Evolutionary conservation across 2,888 invertebrate genomes (phyloP), one percentile per base, ranked within the genome.

Genomic region (Heliconius ethilla): DNA sequence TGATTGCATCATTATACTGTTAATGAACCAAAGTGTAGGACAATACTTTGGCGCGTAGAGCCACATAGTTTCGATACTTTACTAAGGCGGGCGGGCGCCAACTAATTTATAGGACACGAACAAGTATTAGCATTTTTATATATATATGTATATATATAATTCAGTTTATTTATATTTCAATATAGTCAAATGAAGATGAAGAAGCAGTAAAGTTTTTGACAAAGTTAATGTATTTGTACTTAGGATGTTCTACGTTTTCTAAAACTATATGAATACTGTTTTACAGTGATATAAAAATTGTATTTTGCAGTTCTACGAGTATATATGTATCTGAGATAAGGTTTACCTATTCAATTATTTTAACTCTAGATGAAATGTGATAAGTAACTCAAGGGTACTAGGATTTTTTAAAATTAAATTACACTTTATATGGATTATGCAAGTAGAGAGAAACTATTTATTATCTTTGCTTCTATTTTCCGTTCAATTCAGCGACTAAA

Each of bases 41-140:
- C 77, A 81, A 79, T 79, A 76, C 76, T 76, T 79, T 76, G 81
- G 79, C 81, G 78, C 80, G 63, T 70, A 70, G 55, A 75, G 33
- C 66, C 62, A 67, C 74, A 76, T 75, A 76, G 70, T 45, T 76
- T 65, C 73, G 45, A 75, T 76, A 75, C 70, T 74, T 37, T 75
- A 55, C 73, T 66, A 62, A 62, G 63, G 70, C 77, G 73, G 73
- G 59, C 78, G 70, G 78, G 59, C 80, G 80, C 80, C 80, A 80
- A 76, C 45, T 75, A 70, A 76, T 76, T 80, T 78, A 69, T 80
- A 78, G 79, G 70, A 74, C 76, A 37, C 59, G 59, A 40, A 37
- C 70, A 65, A 27, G 37, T 70, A 33, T 22, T 51, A 66, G 45
- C 73, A 45, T 66, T 75, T 78, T 78, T 66, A 62, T 69, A 40